Evolutionary conservation across 2,888 invertebrate species (phyloP).

Genomic region (Thysanoteuthis rhombus): DNA sequence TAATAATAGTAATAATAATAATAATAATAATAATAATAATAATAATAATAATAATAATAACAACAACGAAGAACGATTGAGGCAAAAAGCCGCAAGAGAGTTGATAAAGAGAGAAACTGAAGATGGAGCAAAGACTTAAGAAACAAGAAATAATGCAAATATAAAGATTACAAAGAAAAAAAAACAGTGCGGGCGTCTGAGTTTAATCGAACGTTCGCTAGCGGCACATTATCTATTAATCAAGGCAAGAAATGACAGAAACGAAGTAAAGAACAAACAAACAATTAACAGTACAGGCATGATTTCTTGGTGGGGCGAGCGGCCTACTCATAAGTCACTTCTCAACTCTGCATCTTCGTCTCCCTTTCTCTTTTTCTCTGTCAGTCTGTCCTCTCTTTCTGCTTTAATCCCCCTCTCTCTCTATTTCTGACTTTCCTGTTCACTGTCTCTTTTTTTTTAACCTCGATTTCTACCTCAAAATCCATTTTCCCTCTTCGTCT

Average conservation of each 20-base stretch:
- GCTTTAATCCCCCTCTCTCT: too few relatives aligned
- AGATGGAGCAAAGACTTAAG: background rate
- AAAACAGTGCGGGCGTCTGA: background rate
- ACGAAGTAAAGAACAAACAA: background rate
- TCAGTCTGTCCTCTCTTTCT: background rate
- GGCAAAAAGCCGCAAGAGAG: background rate
- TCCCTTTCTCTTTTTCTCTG: background rate
- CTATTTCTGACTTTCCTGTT: background rate
- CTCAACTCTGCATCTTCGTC: background rate
- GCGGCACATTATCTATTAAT: constrained; percentile 12
- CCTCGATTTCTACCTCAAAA: too few relatives aligned
- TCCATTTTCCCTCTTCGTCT: too few relatives aligned
- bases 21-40: constrained; percentile 12
- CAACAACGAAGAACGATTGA: background rate
- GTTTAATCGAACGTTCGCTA: constrained; percentile 12
- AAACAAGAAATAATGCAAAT: constrained; percentile 12
- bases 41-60: constrained; percentile 12
- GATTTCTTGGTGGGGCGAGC: constrained; percentile 12
- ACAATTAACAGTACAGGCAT: constrained; percentile 12
- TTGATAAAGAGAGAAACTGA: background rate
- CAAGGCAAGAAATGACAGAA: background rate
- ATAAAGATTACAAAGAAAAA: background rate
- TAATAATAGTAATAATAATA: background rate
- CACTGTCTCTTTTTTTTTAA: too few relatives aligned
- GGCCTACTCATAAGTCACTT: constrained; percentile 12